Percentiles rank a stretch among this genome's conserved stretches.
Evolutionary conservation across 2,888 invertebrate genomes (phyloP).

Genomic region (Tridacna gigas): DNA sequence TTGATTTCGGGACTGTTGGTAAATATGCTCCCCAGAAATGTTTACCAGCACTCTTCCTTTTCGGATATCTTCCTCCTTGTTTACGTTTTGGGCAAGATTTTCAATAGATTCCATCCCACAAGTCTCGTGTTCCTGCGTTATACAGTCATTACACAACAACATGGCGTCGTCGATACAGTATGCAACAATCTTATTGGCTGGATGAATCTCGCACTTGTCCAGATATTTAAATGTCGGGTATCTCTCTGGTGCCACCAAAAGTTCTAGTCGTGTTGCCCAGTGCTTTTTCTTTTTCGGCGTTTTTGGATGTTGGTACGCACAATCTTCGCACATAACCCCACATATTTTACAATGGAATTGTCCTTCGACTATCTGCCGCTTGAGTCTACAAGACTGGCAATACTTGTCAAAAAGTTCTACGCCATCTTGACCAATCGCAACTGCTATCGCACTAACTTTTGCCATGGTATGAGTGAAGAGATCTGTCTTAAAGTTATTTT

Average conservation of each 20-base stretch:
- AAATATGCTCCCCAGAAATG: too few species aligned
- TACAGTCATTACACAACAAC: constrained; percentile 49
- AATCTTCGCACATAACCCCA: constrained; percentile 59
- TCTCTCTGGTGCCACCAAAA: constrained; percentile 1
- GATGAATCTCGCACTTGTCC: constrained; percentile 52
- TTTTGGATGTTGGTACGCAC: constrained; percentile 53
- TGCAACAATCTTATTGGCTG: constrained; percentile 31
- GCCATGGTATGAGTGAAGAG: neutral
- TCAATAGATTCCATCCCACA: constrained; percentile 48
- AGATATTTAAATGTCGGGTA: constrained; percentile 39
- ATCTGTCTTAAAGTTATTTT: too few species aligned
- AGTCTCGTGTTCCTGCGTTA: constrained; percentile 38
- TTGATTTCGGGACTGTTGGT: too few species aligned
- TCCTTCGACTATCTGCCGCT: constrained; percentile 27
- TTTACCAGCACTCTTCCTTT: constrained; percentile 32
- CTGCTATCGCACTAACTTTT: neutral
- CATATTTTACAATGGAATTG: constrained; percentile 54
- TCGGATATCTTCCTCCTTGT: constrained; percentile 35
- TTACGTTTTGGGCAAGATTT: constrained; percentile 34
- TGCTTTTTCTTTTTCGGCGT: constrained; percentile 52
- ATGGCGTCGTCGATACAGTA: constrained; percentile 54
- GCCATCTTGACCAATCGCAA: constrained; percentile 21
- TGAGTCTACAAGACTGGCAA: constrained; percentile 7
- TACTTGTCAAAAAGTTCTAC: constrained; percentile 10
- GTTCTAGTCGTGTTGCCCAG: constrained; percentile 53